Base-by-base conservation (phyloP, 2,888 invertebrate genomes). In the Thymelicus lineola region DNA sequence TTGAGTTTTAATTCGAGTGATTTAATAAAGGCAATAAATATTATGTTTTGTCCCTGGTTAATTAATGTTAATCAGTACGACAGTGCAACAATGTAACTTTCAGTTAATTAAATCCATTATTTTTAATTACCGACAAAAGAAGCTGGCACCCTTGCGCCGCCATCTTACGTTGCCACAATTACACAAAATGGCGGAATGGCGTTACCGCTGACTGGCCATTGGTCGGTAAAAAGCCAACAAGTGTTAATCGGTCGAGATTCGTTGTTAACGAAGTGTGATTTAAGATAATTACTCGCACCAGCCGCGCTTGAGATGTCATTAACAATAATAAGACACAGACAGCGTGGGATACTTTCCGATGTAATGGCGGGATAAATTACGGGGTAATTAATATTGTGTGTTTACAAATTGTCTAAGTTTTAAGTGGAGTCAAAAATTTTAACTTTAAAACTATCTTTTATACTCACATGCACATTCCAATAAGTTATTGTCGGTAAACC, bases 131-230 rank as follows among this genome's bases (percentile, higher is more conserved):
- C 20, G 53, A 20, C 20, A 53, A 53, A 53, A 20, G 42, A n/a
- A 53, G 53, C 46, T 55, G 68, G 61, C 68, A 68, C 58, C 68
- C 68, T 62, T 48, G 35, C 46, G 48, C 48, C 36, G 75, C 76
- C 88, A 89, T 88, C 75, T 87, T 88, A 80, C 74, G 78, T 82
- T 82, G 85, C 88, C 74, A 81, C 84, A 89, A 90, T 90, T 88
- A 83, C 81, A 75, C 86, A 87, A 88, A 86, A 91, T 92, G 93
- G 89, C 88, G 76, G 83, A 86, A 91, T 92, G 92, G 89, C 42
- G 2, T 12, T 42, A 12, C 88, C 75, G 83, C 77, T 12, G 60
- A 53, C 35, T 53, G 55, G 45, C 80, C 82, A 87, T 89, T 87
- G 88, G 89, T 79, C 83, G 81, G 79, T 83, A 90, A 89, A 89